phyloP scores from a whole-genome alignment of 1,140 invertebrate species.

The Wiebesia pumilae region DNA sequence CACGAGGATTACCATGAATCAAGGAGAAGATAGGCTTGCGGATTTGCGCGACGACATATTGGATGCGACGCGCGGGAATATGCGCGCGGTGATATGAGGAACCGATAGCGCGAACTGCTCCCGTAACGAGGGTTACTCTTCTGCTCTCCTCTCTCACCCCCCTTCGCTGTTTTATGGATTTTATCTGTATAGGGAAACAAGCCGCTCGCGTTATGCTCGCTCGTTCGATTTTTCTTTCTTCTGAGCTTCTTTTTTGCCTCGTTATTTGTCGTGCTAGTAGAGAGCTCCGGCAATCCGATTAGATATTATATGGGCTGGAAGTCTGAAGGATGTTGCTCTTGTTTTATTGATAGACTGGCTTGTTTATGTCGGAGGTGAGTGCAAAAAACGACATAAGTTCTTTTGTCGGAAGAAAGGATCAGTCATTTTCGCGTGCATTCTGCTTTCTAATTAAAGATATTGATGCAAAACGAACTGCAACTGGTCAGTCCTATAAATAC shows the following conservation, averaged over 20 bases:
- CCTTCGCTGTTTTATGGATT: slow-evolving; percentile 44
- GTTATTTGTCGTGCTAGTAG: not conserved
- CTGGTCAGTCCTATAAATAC: no score
- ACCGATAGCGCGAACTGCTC: slow-evolving; percentile 40
- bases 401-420: not conserved
- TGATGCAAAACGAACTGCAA: no score
- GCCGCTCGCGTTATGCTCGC: slow-evolving; percentile 26
- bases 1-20: slow-evolving; percentile 66
- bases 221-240: slow-evolving; percentile 6
- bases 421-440: no score
- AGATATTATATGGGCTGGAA: slow-evolving; percentile 38
- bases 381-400: not conserved
- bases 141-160: not conserved
- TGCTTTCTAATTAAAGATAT: no score
- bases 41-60: slow-evolving; percentile 58
- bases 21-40: slow-evolving; percentile 65
- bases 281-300: slow-evolving; percentile 26
- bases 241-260: not conserved
- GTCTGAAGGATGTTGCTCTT: slow-evolving; percentile 3
- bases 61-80: slow-evolving; percentile 51
- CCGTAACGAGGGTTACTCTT: slow-evolving; percentile 50
- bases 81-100: slow-evolving; percentile 39
- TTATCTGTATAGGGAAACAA: slow-evolving; percentile 44
- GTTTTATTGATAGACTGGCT: slow-evolving; percentile 28
- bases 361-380: not conserved